phyloP scores from a whole-genome alignment of 2,888 invertebrate species.

The Ellobium chinense region DNA sequence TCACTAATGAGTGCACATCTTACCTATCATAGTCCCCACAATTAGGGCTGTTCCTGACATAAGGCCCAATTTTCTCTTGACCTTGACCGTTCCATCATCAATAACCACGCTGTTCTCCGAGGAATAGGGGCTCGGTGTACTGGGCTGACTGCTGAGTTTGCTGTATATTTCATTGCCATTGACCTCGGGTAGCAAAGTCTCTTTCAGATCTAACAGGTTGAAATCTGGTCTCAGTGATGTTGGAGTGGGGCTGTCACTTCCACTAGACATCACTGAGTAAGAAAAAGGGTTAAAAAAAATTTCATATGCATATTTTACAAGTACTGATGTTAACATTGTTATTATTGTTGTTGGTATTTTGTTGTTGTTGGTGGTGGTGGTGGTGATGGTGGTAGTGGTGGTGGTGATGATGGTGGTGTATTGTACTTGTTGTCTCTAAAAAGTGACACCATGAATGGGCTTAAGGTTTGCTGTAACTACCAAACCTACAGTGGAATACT shows the following conservation, averaged over 20 bases:
- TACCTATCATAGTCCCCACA: conserved; percentile 93
- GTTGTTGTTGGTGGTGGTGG: too few relatives aligned
- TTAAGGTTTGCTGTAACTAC: too few relatives aligned
- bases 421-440: too few relatives aligned
- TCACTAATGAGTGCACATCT: too few relatives aligned
- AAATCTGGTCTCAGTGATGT: background rate
- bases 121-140: conserved; percentile 8
- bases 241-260: background rate
- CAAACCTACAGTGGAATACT: too few relatives aligned
- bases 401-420: too few relatives aligned
- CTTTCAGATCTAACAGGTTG: background rate
- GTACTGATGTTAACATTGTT: too few relatives aligned
- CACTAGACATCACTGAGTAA: conserved; percentile 14
- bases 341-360: too few relatives aligned
- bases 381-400: too few relatives aligned
- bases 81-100: conserved; percentile 51
- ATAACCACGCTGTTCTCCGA: conserved; percentile 33
- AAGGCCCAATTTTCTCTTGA: conserved; percentile 85
- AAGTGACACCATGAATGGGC: too few relatives aligned
- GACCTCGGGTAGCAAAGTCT: conserved; percentile 11
- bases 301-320: too few relatives aligned
- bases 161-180: conserved; percentile 18
- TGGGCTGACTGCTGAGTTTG: conserved; percentile 18
- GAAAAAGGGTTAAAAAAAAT: too few relatives aligned
- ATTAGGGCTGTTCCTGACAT: conserved; percentile 91